Evolutionary conservation across 2,113 vertebrate genomes (phyloP).

Genomic region (Ailuropoda melanoleuca): DNA sequence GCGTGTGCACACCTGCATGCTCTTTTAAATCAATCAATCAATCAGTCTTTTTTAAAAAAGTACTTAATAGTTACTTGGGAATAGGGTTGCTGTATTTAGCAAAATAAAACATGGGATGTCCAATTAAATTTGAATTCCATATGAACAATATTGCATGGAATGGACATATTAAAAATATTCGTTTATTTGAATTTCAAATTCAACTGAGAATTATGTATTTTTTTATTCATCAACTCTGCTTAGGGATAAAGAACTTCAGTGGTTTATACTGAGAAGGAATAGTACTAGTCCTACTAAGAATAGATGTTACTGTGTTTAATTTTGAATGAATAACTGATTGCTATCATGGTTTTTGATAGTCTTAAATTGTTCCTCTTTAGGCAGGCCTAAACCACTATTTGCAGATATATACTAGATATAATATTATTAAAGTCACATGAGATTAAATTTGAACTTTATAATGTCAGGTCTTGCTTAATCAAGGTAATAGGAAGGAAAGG

Average conservation of each 20-base stretch:
- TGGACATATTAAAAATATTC: slow-evolving; percentile 1
- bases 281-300: neutral
- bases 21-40: neutral
- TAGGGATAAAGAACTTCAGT: slow-evolving; percentile 2
- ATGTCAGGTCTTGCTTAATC: neutral
- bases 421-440: neutral
- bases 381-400: neutral
- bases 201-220: neutral
- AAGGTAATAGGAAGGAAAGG: neutral
- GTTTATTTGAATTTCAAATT: slow-evolving; percentile 10
- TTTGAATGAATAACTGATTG: neutral
- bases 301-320: slow-evolving; percentile 18
- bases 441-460: neutral
- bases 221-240: neutral
- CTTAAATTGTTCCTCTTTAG: slow-evolving; percentile 7
- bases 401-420: neutral
- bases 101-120: neutral
- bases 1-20: no score
- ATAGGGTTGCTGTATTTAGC: neutral
- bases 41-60: neutral
- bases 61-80: neutral
- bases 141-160: neutral
- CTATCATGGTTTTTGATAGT: neutral
- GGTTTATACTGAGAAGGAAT: slow-evolving; percentile 21
- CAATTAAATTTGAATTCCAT: neutral